A percentile compares a stretch with the other conserved stretches of the same genome.
Conservation (phyloP, 2,888 invertebrate species). For the Spisula solida region DNA sequence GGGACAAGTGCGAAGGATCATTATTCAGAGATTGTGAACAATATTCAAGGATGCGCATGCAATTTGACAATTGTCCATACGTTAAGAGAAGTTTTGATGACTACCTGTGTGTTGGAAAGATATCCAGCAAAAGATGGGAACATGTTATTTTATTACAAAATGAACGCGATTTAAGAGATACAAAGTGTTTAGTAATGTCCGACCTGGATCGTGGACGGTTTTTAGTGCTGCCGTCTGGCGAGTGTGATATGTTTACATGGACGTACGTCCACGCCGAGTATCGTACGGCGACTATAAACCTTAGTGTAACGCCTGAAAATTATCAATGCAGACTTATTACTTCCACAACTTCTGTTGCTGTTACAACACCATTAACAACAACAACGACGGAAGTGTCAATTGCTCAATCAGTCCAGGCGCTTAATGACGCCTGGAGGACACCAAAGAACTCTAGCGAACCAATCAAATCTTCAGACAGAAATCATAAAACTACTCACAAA, state of each 20-base stretch:
- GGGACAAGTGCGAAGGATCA: conserved; percentile 75
- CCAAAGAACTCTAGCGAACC: background rate
- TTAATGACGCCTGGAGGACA: conserved; percentile 34
- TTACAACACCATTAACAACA: background rate
- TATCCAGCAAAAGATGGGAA: conserved; percentile 81
- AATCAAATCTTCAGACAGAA: conserved; percentile 10
- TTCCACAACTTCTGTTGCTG: conserved; percentile 44
- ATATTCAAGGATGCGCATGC: conserved; percentile 73
- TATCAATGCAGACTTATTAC: conserved; percentile 76
- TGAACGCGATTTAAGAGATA: conserved; percentile 67
- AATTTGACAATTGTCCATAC: conserved; percentile 70
- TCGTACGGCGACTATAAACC: conserved; percentile 69
- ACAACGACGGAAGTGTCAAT: conserved; percentile 5
- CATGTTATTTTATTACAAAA: conserved; percentile 79
- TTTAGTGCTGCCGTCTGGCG: conserved; percentile 73
- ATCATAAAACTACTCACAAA: conserved; percentile 34
- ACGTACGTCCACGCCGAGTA: conserved; percentile 74
- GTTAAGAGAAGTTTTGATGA: conserved; percentile 55
- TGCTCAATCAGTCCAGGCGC: conserved; percentile 15
- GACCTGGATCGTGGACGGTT: conserved; percentile 72
- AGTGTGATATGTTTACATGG: conserved; percentile 80
- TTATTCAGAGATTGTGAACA: conserved; percentile 79
- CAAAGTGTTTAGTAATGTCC: conserved; percentile 78
- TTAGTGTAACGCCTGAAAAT: conserved; percentile 70
- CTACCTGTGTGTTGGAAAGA: conserved; percentile 78